Base-by-base conservation (phyloP, 2,888 invertebrate genomes). In the Cryptophagus acutangulus region DNA sequence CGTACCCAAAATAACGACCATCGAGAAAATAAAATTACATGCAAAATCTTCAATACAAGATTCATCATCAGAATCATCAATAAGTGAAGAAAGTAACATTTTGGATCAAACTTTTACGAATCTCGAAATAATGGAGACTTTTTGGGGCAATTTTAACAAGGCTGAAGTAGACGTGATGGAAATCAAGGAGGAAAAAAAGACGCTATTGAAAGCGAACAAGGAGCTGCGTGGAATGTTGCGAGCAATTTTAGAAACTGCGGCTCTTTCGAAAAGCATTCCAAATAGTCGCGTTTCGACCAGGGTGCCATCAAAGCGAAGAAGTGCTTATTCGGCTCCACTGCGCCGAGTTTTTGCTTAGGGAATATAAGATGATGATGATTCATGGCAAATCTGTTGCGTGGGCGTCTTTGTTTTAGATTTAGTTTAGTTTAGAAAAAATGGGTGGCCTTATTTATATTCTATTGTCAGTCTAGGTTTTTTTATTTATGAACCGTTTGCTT, bases 131-230 rank as follows among this genome's bases (percentile, higher is more conserved):
- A n/a, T n/a, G n/a, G n/a, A n/a, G n/a, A n/a, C n/a, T n/a, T 74
- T 77, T 57, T 77, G 77, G 77, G 64, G 67, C 52, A 59, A 70
- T 5, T 74, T 67, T 56, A 77, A 74, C 55, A 72, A 72, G 51
- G 74, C 71, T 1, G 54, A 71, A 29, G 49, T 68, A 2, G 63
- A 66, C 36, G 56, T 52, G 29, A 48, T 54, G 30, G 60, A 61
- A 20, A 55, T 77, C 42, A 74, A 71, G 47, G 65, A 67, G 33
- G 69, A 73, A 39, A 72, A 71, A n/a, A 60, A 69, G 41, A 59
- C 29, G 38, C 63, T 74, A 33, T 43, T 61, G 25, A 57, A 65
- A 31, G 74, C 77, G 54, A 78, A 78, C 58, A 66, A 70, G 34
- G 55, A 63, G 31, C 46, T 73, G 37, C 64, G 66, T 44, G 58